Percentiles rank a stretch among this genome's conserved stretches.
phyloP scores from a whole-genome alignment of 1,140 invertebrate species.

The Ips typographus region DNA sequence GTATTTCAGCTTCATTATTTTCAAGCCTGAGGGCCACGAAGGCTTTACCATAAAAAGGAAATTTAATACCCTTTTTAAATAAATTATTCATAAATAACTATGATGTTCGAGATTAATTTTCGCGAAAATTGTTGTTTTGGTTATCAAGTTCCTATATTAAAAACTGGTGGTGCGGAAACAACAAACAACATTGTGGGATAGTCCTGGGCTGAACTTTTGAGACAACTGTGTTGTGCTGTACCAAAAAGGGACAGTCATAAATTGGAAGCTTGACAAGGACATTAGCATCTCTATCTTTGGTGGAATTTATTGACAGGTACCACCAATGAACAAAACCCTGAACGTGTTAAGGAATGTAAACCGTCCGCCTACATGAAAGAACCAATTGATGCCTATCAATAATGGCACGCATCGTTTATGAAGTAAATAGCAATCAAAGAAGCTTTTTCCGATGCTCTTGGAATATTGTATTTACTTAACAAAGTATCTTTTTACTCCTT shows the following conservation, averaged over 20 bases:
- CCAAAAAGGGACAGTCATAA: no score
- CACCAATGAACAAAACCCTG: slow-evolving; percentile 1
- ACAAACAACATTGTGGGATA: background rate
- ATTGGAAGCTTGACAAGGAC: background rate
- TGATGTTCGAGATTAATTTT: slow-evolving; percentile 6
- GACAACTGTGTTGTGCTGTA: no score
- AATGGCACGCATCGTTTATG: background rate
- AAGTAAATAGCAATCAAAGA: slow-evolving; percentile 5
- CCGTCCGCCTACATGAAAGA: slow-evolving; percentile 2
- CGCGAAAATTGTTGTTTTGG: background rate
- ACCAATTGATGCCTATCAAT: slow-evolving; percentile 1
- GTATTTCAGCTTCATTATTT: slow-evolving; percentile 14
- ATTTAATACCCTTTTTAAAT: slow-evolving; percentile 11
- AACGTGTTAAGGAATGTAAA: slow-evolving; percentile 6
- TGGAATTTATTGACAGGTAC: slow-evolving; percentile 2
- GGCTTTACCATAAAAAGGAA: slow-evolving; percentile 8
- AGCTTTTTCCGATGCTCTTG: background rate
- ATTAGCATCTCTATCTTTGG: background rate
- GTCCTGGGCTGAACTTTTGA: no score
- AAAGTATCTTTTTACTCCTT: no score
- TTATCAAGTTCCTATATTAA: no score
- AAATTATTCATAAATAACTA: slow-evolving; percentile 13
- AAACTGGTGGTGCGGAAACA: background rate
- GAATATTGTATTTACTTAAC: background rate
- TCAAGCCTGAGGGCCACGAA: background rate